Evolutionary conservation across 2,888 invertebrate genomes (phyloP).

Genomic region (Acronicta leporina): DNA sequence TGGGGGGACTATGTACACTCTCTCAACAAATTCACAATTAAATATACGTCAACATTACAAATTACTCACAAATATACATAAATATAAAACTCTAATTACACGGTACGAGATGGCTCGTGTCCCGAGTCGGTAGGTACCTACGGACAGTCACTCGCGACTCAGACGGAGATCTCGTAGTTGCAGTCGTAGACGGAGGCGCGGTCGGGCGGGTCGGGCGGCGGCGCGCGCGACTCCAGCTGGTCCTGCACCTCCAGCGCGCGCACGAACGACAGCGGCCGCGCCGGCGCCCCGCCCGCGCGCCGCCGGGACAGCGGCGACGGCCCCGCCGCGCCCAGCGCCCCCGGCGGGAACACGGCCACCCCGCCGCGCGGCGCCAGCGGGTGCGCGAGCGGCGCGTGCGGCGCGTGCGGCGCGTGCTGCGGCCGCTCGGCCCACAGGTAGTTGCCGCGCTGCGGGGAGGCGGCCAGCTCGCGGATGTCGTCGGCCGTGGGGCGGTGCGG

Average conservation of each 20-base stretch:
- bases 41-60: constrained; percentile 77
- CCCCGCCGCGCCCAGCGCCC: constrained; percentile 78
- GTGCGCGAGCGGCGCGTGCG: constrained; percentile 63
- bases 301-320: constrained; percentile 72
- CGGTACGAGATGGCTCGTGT: constrained; percentile 42
- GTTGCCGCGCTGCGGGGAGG: constrained; percentile 93
- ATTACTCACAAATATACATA: constrained; percentile 83
- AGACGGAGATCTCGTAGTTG: constrained; percentile 98
- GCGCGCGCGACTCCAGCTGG: constrained; percentile 93
- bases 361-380: constrained; percentile 68
- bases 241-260: constrained; percentile 97
- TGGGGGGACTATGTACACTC: constrained; percentile 81
- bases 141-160: constrained; percentile 72
- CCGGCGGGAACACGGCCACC: constrained; percentile 79
- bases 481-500: constrained; percentile 90
- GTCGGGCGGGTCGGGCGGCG: constrained; percentile 90
- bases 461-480: constrained; percentile 96
- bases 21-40: constrained; percentile 76
- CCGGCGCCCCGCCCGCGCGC: constrained; percentile 85
- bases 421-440: constrained; percentile 87
- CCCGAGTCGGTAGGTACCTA: constrained; percentile 5
- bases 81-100: constrained; percentile 66
- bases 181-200: constrained; percentile 97
- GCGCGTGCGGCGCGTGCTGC: constrained; percentile 67
- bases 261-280: constrained; percentile 96